Conservation (phyloP, 2,113 vertebrate genomes). For the Hymenochirus boettgeri region DNA sequence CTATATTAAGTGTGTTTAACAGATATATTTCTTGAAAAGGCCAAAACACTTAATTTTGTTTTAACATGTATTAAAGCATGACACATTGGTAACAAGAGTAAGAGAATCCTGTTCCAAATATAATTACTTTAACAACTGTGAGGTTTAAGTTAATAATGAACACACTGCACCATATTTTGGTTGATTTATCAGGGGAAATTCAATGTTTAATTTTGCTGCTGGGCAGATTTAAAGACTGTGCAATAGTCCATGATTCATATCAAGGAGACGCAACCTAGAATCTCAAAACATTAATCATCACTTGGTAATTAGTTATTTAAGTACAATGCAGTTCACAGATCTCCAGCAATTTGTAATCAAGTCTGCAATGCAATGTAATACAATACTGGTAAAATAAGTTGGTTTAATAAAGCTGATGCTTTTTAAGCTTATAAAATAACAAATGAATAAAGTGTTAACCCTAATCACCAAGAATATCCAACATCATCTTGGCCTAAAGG, state of each 20-base stretch:
- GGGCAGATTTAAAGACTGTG: conserved; percentile 3
- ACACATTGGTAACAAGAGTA: conserved; percentile 13
- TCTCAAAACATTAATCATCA: conserved; percentile 28
- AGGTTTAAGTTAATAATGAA: conserved; percentile 31
- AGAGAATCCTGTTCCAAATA: conserved; percentile 30
- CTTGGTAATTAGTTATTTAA: conserved; percentile 18
- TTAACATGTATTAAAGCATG: too few relatives aligned
- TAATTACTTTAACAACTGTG: conserved; percentile 31
- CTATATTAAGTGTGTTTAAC: too few relatives aligned
- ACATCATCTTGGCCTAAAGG: too few relatives aligned
- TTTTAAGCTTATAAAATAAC: too few relatives aligned
- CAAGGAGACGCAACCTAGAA: conserved; percentile 6
- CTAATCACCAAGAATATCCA: too few relatives aligned
- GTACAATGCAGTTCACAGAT: neutral
- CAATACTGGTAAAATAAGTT: too few relatives aligned
- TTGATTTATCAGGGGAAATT: conserved; percentile 15
- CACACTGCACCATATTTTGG: neutral
- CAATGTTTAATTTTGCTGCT: conserved; percentile 9
- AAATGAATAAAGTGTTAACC: too few relatives aligned
- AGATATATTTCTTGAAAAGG: too few relatives aligned
- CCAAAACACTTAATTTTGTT: too few relatives aligned
- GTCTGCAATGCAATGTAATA: too few relatives aligned
- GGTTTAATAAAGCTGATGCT: too few relatives aligned
- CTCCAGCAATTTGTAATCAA: too few relatives aligned
- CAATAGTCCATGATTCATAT: conserved; percentile 14